Conservation (phyloP, 2,797 vertebrate species). For the Chromis chromis region DNA sequence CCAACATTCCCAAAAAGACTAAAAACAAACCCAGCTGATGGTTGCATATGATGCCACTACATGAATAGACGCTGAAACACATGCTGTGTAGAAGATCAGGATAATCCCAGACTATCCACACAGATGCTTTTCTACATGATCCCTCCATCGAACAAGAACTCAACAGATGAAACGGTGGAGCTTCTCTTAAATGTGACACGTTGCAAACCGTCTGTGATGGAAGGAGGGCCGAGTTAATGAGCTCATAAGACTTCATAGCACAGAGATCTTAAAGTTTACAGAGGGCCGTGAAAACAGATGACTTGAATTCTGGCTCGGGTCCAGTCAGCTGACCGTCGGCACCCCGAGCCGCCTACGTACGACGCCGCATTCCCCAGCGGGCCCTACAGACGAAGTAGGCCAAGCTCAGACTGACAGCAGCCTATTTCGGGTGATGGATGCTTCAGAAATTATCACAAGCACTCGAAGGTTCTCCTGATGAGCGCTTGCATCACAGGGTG, state of each 20-base stretch:
- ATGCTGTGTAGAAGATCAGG: not conserved
- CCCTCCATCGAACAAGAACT: not conserved
- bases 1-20: not conserved
- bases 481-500: constrained; percentile 26
- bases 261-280: constrained; percentile 59
- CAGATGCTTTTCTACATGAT: constrained; percentile 22
- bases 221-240: constrained; percentile 27
- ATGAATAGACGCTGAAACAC: not conserved
- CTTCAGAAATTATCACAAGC: constrained; percentile 44
- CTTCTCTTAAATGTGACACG: not conserved
- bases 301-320: constrained; percentile 53
- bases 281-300: constrained; percentile 63
- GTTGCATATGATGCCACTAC: not conserved
- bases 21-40: not conserved
- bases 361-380: not conserved
- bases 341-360: constrained; percentile 31
- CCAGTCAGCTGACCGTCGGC: constrained; percentile 46
- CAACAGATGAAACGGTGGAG: not conserved
- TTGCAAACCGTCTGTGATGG: constrained; percentile 3
- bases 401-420: constrained; percentile 16
- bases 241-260: constrained; percentile 47
- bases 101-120: constrained; percentile 20
- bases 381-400: constrained; percentile 6
- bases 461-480: constrained; percentile 40
- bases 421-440: constrained; percentile 42